Evolutionary conservation across 2,113 vertebrate species (phyloP), one percentile per base, ranked within the genome.

Genomic region (Sialia sialis): DNA sequence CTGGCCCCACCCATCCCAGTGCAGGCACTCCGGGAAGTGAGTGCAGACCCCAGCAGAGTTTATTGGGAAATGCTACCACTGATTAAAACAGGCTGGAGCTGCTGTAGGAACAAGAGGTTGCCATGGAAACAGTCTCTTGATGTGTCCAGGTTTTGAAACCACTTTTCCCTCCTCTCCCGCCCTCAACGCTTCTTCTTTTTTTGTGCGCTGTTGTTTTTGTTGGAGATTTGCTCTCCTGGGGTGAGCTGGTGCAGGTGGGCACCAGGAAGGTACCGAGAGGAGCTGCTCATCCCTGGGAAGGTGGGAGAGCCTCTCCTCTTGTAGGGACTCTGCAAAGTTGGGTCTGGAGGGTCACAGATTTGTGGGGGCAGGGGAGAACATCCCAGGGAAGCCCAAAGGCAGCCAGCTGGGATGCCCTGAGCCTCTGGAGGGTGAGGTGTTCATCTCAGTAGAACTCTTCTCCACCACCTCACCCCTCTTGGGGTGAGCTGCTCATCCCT

Each of bases 61-160:
- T 90, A 82, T 82, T 85, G 79, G 87, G 77, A 74, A 96, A 94
- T 30, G 56, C 91, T 88, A 87, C 79, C 64, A 25, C 92, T 95
- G 97, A 97, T 97, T 93, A 95, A 95, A 98, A 89, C 95, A 84
- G 95, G 94, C 96, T 97, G 75, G 94, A 97, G 97, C 97, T 96
- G 96, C 96, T 59, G 92, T 68, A 98, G 87, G 94, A 97, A 96
- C 5, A 83, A 95, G 93, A 46, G 17, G 97, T 98, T 98, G 97
- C 95, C 95, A 97, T 96, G 96, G 98, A 97, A 98, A 98, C 98
- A 88, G 68, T 87, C 96, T 96, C 97, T 97, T 97, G 96, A 97
- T 97, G 96, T 96, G 97, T 97, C 98, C 97, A 97, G 97, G 97
- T 97, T 97, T 98, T 94, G 92, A 97, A 97, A 97, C 96, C 76